Evolutionary conservation across 2,113 vertebrate genomes (phyloP).

Genomic region (Cyanoderma ruficeps): DNA sequence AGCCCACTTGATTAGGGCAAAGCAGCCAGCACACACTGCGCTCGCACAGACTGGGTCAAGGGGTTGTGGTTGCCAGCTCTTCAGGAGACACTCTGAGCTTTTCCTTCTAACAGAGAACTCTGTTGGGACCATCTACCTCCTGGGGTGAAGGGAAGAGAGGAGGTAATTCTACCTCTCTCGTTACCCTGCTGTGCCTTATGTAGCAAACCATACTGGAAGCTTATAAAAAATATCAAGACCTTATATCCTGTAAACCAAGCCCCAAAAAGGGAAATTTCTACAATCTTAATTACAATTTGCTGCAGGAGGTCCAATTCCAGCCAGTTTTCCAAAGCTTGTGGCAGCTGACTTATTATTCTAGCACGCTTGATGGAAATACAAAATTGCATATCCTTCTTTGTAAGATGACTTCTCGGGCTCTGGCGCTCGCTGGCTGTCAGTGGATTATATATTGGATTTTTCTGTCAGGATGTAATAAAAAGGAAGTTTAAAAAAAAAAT

Average conservation of each 20-base stretch:
- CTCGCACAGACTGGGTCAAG: neutral
- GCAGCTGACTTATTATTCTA: conserved; percentile 58
- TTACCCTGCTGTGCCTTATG: neutral
- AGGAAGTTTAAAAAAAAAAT: conserved; percentile 23
- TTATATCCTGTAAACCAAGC: neutral
- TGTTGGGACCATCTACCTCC: neutral
- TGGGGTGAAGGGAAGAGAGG: neutral
- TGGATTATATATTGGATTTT: conserved; percentile 60
- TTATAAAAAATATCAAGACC: neutral
- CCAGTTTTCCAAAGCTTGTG: conserved; percentile 36
- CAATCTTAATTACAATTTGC: conserved; percentile 45
- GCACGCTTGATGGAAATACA: conserved; percentile 51
- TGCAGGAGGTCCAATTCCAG: conserved; percentile 37
- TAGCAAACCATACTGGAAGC: neutral
- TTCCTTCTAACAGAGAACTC: neutral
- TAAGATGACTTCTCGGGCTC: conserved; percentile 9
- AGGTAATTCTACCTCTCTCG: neutral
- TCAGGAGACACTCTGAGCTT: neutral
- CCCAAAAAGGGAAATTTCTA: conserved; percentile 39
- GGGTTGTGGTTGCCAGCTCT: neutral
- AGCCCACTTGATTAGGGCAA: neutral
- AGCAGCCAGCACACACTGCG: neutral
- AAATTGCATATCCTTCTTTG: conserved; percentile 61
- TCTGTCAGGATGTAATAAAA: conserved; percentile 63
- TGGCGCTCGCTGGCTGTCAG: neutral